These are phyloP conservation scores for Cetonia aurata DNA, from an alignment of 2,888 invertebrate genomes.

Conservation along the genomic window DNA sequence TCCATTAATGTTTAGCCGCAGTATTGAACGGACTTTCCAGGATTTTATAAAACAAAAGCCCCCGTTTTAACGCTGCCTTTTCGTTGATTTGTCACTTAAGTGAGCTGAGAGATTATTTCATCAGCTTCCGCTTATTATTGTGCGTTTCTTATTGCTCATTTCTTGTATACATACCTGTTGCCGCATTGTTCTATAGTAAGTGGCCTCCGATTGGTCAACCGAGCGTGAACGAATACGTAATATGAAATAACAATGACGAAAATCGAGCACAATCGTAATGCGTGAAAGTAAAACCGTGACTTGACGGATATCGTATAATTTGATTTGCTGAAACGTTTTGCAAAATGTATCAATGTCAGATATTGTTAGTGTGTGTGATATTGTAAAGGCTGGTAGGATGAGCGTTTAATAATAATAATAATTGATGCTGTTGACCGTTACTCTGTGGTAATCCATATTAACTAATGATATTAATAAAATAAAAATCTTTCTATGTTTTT, in stretches of 20 bases:
- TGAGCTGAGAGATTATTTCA: neutral
- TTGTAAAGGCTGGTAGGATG: no score
- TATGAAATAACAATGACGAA: conserved; percentile 3
- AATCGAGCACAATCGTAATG: neutral
- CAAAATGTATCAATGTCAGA: neutral
- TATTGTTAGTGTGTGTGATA: no score
- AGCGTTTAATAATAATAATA: no score
- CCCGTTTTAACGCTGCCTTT: no score
- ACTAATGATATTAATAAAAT: no score
- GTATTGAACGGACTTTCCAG: no score
- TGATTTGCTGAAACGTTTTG: neutral
- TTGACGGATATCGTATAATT: neutral
- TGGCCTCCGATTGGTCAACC: conserved; percentile 16
- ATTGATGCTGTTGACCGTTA: no score
- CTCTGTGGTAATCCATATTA: no score
- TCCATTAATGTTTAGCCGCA: no score
- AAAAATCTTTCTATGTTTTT: no score
- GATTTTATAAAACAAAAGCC: no score
- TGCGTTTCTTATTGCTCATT: neutral
- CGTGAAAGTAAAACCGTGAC: conserved; percentile 14
- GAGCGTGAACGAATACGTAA: neutral
- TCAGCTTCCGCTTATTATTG: neutral
- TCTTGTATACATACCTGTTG: neutral
- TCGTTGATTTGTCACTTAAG: neutral
- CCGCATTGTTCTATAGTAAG: conserved; percentile 3